A percentile compares a stretch with the other conserved stretches of the same genome.
These are phyloP conservation scores for Drosophila insularis DNA, from an alignment of 1,140 invertebrate genomes.

Conservation along the genomic window DNA sequence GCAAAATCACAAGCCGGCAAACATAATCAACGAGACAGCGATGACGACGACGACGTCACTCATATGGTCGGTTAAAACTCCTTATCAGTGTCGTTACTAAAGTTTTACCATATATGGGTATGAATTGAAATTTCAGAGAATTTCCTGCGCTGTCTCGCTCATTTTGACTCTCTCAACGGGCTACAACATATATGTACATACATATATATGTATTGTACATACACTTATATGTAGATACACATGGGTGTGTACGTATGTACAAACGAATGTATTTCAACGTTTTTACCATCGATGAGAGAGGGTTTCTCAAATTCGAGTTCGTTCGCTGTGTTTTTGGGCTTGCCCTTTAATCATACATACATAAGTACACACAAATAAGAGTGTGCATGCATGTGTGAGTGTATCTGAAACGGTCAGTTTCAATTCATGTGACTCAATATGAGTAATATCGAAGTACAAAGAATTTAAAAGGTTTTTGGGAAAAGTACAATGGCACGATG, in stretches of 20 bases:
- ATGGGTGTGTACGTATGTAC: slow-evolving; percentile 25
- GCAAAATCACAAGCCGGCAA: slow-evolving; percentile 34
- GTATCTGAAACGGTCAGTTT: slow-evolving; percentile 1
- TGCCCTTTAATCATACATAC: not conserved
- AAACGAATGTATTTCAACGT: slow-evolving; percentile 31
- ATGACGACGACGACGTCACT: slow-evolving; percentile 26
- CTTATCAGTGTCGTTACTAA: slow-evolving; percentile 66
- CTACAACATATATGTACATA: not conserved
- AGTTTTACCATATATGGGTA: slow-evolving; percentile 82
- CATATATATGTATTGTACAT: not conserved
- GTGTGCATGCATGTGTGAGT: not conserved
- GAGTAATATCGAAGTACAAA: slow-evolving; percentile 1
- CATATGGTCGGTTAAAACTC: slow-evolving; percentile 24
- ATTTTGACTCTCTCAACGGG: not conserved
- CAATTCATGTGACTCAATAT: slow-evolving; percentile 8
- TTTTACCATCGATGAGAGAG: slow-evolving; percentile 4
- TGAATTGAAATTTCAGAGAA: slow-evolving; percentile 67
- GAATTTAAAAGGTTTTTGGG: not conserved
- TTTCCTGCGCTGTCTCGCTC: slow-evolving; percentile 31
- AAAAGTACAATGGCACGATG: not conserved
- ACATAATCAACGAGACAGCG: slow-evolving; percentile 21
- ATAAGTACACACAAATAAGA: not conserved
- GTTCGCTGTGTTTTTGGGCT: slow-evolving; percentile 9
- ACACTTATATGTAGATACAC: not conserved
- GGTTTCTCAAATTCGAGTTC: not conserved